Evolutionary conservation across 2,888 invertebrate genomes (phyloP).

Genomic region (Andricus quercusramuli): DNA sequence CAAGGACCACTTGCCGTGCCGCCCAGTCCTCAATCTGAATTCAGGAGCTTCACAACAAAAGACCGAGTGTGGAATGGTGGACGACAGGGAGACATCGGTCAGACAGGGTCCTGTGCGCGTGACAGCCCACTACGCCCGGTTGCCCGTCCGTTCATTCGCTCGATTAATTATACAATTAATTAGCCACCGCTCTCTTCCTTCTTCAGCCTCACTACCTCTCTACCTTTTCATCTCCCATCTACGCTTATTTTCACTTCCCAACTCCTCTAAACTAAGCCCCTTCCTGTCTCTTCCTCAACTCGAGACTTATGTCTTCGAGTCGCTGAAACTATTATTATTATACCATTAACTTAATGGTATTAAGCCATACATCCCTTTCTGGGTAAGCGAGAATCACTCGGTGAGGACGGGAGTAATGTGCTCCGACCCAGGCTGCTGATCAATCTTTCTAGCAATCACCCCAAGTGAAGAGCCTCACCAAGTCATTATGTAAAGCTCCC

Average conservation of each 20-base stretch:
- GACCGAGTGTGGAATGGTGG: conserved; percentile 53
- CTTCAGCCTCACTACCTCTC: conserved; percentile 42
- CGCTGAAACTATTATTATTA: background rate
- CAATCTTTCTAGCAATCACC: too few species aligned
- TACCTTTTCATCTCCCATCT: conserved; percentile 25
- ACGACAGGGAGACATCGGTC: conserved; percentile 64
- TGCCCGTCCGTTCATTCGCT: conserved; percentile 61
- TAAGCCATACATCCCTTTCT: too few species aligned
- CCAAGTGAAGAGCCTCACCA: too few species aligned
- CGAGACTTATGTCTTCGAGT: background rate
- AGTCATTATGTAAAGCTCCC: too few species aligned
- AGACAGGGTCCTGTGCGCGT: conserved; percentile 61
- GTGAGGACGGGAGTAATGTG: too few species aligned
- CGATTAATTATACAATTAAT: conserved; percentile 68
- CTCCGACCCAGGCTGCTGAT: too few species aligned
- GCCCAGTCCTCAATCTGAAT: conserved; percentile 42
- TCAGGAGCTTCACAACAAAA: conserved; percentile 59
- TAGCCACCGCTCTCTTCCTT: conserved; percentile 57
- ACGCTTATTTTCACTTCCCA: background rate
- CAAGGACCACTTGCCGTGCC: background rate
- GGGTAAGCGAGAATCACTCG: too few species aligned
- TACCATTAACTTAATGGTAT: too few species aligned
- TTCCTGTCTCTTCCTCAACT: background rate
- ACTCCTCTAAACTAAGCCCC: background rate
- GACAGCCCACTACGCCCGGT: conserved; percentile 62